Evolutionary conservation across 2,113 vertebrate genomes (phyloP).

Genomic region (Lanius collurio): DNA sequence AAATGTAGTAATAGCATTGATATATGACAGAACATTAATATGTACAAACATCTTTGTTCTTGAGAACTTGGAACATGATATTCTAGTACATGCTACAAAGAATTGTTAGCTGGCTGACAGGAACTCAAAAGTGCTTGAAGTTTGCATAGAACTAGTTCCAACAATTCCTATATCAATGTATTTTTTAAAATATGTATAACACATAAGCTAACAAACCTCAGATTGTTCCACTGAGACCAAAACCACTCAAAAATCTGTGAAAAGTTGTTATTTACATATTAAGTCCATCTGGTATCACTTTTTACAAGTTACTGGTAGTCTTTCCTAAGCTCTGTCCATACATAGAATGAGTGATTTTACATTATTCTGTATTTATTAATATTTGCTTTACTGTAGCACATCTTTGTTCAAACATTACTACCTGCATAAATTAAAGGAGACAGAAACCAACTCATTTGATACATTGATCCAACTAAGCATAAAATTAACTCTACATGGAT

Average conservation of each 20-base stretch:
- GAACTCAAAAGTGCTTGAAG: no score
- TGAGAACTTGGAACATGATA: no score
- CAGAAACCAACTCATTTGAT: background rate
- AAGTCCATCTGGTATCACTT: background rate
- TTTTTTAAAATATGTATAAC: background rate
- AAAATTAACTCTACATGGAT: background rate
- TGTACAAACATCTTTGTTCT: background rate
- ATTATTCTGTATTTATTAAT: background rate
- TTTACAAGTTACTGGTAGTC: background rate
- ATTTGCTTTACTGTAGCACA: background rate
- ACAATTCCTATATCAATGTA: no score
- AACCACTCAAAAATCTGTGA: background rate
- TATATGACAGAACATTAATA: background rate
- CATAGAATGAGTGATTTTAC: background rate
- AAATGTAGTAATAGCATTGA: background rate
- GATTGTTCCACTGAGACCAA: background rate
- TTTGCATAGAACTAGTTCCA: no score
- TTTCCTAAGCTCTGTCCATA: background rate
- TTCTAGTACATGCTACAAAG: no score
- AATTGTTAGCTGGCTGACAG: no score
- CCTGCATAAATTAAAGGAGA: background rate
- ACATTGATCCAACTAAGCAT: background rate
- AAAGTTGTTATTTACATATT: background rate
- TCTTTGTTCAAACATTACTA: background rate
- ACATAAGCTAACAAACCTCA: background rate